Percentiles rank a stretch among this genome's conserved stretches.
These are phyloP conservation scores for Microctenopoma stevenorrisi DNA, from an alignment of 2,797 vertebrate genomes.

Conservation along the genomic window DNA sequence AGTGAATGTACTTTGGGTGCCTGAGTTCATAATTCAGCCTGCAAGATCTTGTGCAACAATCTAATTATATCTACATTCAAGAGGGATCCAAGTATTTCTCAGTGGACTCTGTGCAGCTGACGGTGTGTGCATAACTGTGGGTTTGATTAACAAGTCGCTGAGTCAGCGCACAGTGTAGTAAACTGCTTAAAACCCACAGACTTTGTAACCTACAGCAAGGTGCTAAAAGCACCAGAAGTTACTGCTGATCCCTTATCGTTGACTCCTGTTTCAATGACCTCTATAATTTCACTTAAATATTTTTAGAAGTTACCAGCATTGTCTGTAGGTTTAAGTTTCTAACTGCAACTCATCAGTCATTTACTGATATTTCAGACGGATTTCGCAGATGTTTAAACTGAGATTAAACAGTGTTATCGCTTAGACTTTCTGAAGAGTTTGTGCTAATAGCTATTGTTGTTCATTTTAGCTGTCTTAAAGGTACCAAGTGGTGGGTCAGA, in stretches of 20 bases:
- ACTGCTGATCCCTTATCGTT: slow-evolving; percentile 38
- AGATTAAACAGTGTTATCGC: background rate
- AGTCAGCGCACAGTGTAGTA: slow-evolving; percentile 76
- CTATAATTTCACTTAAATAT: background rate
- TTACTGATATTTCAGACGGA: background rate
- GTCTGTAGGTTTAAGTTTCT: no score
- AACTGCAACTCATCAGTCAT: background rate
- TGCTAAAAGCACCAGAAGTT: slow-evolving; percentile 50
- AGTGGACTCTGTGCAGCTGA: slow-evolving; percentile 73
- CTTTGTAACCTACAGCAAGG: slow-evolving; percentile 65
- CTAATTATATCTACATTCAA: slow-evolving; percentile 83
- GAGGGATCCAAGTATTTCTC: slow-evolving; percentile 77
- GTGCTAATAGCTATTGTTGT: background rate
- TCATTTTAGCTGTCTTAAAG: slow-evolving; percentile 5
- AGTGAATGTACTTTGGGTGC: slow-evolving; percentile 49
- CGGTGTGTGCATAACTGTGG: slow-evolving; percentile 77
- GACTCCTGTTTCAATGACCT: slow-evolving; percentile 1
- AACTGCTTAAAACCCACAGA: slow-evolving; percentile 65
- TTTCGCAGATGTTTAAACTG: slow-evolving; percentile 1
- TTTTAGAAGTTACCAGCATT: background rate
- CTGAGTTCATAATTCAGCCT: slow-evolving; percentile 72
- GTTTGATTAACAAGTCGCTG: slow-evolving; percentile 82
- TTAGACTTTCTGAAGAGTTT: background rate
- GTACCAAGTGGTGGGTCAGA: background rate
- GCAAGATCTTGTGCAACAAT: slow-evolving; percentile 74